These are phyloP conservation scores for Poliocrania exsul DNA, from an alignment of 2,797 vertebrate genomes.

Conservation along the genomic window DNA sequence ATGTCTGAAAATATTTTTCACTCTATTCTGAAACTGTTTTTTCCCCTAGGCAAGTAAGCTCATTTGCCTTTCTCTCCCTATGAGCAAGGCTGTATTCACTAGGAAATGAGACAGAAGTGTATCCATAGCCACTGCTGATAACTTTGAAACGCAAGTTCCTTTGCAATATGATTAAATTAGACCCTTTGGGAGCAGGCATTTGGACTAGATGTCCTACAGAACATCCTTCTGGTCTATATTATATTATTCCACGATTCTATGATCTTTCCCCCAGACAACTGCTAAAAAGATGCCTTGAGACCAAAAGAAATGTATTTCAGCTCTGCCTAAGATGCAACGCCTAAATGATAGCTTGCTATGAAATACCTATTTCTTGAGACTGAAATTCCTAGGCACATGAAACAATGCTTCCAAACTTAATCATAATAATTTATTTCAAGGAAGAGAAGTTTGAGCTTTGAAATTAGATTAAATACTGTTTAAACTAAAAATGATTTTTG, in stretches of 20 bases:
- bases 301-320: not conserved
- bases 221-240: not conserved
- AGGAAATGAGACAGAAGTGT: not conserved
- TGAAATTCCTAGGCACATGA: slow-evolving; percentile 3
- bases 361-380: not conserved
- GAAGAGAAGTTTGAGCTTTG: slow-evolving; percentile 53
- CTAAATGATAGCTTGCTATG: not conserved
- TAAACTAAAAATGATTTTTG: slow-evolving; percentile 21
- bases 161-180: not conserved
- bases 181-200: not conserved
- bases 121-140: not conserved
- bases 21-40: not conserved
- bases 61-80: not conserved
- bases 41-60: not conserved
- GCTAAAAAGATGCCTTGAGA: not conserved
- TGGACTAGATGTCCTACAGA: not conserved
- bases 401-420: slow-evolving; percentile 55
- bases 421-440: slow-evolving; percentile 40
- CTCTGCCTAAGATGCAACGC: not conserved
- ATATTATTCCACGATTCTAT: not conserved
- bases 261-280: not conserved
- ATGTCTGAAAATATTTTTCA: not conserved
- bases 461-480: slow-evolving; percentile 57
- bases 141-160: not conserved
- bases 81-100: not conserved